phyloP scores from a whole-genome alignment of 2,113 vertebrate species.

The Epinephelus lanceolatus region DNA sequence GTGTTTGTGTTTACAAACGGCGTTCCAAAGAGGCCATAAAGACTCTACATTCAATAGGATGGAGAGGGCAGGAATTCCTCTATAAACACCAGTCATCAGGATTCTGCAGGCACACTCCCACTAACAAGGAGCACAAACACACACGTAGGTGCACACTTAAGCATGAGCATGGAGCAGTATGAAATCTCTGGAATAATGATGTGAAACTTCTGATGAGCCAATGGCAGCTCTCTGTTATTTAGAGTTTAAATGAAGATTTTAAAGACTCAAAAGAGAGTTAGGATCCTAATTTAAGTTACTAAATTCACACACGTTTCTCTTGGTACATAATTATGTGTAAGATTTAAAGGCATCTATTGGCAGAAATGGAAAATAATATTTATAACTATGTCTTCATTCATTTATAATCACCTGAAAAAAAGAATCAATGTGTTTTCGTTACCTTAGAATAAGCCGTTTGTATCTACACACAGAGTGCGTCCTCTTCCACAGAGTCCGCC shows the following conservation, averaged over 20 bases:
- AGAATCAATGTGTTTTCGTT: too few species aligned
- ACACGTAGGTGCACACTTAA: constrained; percentile 12
- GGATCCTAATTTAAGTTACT: neutral
- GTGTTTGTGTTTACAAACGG: constrained; percentile 75
- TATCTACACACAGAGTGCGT: too few species aligned
- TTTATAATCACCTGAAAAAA: too few species aligned
- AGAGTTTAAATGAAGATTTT: neutral
- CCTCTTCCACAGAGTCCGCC: too few species aligned
- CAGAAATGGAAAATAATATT: too few species aligned
- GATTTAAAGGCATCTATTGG: too few species aligned
- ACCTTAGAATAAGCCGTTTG: too few species aligned
- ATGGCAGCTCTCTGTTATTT: neutral
- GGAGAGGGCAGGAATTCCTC: constrained; percentile 76
- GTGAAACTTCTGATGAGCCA: neutral
- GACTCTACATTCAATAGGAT: constrained; percentile 60
- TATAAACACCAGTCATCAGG: constrained; percentile 71
- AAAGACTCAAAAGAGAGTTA: neutral
- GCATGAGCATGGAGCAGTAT: constrained; percentile 1
- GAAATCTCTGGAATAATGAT: neutral
- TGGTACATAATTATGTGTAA: too few species aligned
- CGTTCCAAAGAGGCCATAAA: constrained; percentile 76
- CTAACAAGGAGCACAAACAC: constrained; percentile 70
- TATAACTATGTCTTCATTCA: too few species aligned
- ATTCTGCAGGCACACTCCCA: constrained; percentile 59
- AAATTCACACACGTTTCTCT: too few species aligned